Evolutionary conservation across 2,797 vertebrate species (phyloP).

Genomic region (Carduelis carduelis): DNA sequence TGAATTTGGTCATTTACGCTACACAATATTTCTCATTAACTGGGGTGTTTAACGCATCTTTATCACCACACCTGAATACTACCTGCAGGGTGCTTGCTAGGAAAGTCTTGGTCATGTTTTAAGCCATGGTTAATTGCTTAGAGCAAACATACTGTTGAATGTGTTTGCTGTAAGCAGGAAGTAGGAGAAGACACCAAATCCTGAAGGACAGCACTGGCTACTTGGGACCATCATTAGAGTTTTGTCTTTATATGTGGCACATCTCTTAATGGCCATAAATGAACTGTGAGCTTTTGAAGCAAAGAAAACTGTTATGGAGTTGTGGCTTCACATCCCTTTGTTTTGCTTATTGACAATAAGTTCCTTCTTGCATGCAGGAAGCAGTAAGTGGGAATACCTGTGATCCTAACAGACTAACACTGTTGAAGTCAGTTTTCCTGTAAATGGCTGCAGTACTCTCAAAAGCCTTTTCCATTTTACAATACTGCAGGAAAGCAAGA

Average conservation of each 20-base stretch:
- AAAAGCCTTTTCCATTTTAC: not conserved
- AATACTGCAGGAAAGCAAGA: not conserved
- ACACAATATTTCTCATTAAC: not conserved
- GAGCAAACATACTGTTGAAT: not conserved
- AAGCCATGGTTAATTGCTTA: not conserved
- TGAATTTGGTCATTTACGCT: not conserved
- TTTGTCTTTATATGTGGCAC: not conserved
- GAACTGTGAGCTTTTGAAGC: not conserved
- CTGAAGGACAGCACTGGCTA: accelerated
- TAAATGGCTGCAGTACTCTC: not conserved
- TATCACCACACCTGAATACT: not conserved
- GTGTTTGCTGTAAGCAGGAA: not conserved
- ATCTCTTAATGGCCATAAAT: not conserved
- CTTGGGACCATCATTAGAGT: not conserved
- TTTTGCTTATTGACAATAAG: not conserved
- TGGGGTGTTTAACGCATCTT: not conserved
- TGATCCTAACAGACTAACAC: not conserved
- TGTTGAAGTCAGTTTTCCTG: not conserved
- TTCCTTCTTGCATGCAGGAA: not conserved
- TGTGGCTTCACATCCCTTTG: not conserved
- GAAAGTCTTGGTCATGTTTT: not conserved
- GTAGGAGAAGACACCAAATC: not conserved
- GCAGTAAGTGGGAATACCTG: not conserved
- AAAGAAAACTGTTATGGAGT: not conserved
- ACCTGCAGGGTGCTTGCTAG: not conserved